Conservation (phyloP, 1,140 invertebrate species). For the Heliconius hermathena region DNA sequence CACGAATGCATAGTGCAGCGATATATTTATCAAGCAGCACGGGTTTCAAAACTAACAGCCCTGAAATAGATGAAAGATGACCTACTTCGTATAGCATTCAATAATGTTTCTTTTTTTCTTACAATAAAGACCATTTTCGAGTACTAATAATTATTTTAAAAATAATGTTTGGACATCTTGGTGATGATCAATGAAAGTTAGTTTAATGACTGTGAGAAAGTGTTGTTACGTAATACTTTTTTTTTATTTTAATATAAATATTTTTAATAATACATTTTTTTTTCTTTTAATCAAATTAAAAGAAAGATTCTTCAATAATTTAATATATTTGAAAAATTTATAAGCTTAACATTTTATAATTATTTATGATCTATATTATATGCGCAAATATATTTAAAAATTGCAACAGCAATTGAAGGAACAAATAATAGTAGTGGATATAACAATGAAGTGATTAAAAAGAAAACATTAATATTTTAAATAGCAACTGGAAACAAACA, state of each 20-base stretch:
- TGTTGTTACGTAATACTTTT: neutral
- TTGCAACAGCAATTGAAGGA: no score
- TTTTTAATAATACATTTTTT: neutral
- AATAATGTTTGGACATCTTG: constrained; percentile 36
- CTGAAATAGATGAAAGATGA: constrained; percentile 72
- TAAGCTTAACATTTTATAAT: no score
- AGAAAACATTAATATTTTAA: no score
- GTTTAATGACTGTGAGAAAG: constrained; percentile 19
- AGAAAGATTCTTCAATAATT: no score
- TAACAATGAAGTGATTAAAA: no score
- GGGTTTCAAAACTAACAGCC: constrained; percentile 57
- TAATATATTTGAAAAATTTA: no score
- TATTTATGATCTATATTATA: no score
- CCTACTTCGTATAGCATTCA: constrained; percentile 58
- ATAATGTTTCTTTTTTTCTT: constrained; percentile 42
- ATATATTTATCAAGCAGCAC: constrained; percentile 67
- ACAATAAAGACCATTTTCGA: constrained; percentile 35
- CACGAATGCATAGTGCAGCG: constrained; percentile 65
- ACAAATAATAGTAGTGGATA: no score
- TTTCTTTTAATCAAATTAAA: neutral
- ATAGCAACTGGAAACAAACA: no score
- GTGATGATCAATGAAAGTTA: constrained; percentile 40
- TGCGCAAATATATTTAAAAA: no score
- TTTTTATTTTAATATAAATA: neutral
- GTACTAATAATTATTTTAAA: constrained; percentile 15